phyloP scores from a whole-genome alignment of 2,888 invertebrate species.

The Drosophila barbarae region DNA sequence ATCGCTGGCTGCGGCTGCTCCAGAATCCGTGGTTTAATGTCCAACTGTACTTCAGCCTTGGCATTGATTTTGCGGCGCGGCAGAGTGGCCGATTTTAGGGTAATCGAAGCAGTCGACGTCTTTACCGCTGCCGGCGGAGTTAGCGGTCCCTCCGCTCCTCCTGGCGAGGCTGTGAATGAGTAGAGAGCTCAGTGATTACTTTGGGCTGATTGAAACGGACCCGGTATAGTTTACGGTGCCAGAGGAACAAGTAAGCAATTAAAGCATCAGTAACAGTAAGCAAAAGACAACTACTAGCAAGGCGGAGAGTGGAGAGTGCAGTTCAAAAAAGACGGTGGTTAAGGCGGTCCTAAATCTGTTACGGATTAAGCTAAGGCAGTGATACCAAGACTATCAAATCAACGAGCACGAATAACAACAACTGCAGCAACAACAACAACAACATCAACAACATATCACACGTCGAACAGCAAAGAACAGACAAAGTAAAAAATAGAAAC shows the following conservation, averaged over 20 bases:
- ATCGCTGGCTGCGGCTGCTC: slow-evolving; percentile 76
- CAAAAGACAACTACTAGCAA: slow-evolving; percentile 16
- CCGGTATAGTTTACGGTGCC: background rate
- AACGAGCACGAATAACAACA: slow-evolving; percentile 46
- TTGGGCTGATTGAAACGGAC: background rate
- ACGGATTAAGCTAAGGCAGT: slow-evolving; percentile 31
- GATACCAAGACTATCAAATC: slow-evolving; percentile 11
- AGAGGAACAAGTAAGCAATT: slow-evolving; percentile 40
- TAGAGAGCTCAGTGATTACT: slow-evolving; percentile 11
- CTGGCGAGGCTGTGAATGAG: slow-evolving; percentile 64
- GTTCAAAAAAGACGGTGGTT: slow-evolving; percentile 22
- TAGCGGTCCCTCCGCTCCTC: slow-evolving; percentile 56
- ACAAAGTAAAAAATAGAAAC: slow-evolving; percentile 21
- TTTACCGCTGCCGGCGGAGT: slow-evolving; percentile 77
- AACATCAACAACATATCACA: slow-evolving; percentile 25
- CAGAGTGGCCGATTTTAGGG: slow-evolving; percentile 84
- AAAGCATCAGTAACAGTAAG: slow-evolving; percentile 31
- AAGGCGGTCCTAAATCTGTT: slow-evolving; percentile 6
- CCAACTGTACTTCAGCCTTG: slow-evolving; percentile 84
- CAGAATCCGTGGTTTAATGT: slow-evolving; percentile 80
- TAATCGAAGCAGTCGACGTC: slow-evolving; percentile 84
- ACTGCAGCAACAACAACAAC: slow-evolving; percentile 28
- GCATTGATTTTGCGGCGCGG: slow-evolving; percentile 84
- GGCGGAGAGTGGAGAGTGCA: slow-evolving; percentile 9
- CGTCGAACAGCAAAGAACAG: slow-evolving; percentile 22